Percentiles rank a stretch among this genome's conserved stretches.
These are phyloP conservation scores for Exaiptasia diaphana DNA, from an alignment of 64 coral and sea anemone genomes.

Conservation along the genomic window DNA sequence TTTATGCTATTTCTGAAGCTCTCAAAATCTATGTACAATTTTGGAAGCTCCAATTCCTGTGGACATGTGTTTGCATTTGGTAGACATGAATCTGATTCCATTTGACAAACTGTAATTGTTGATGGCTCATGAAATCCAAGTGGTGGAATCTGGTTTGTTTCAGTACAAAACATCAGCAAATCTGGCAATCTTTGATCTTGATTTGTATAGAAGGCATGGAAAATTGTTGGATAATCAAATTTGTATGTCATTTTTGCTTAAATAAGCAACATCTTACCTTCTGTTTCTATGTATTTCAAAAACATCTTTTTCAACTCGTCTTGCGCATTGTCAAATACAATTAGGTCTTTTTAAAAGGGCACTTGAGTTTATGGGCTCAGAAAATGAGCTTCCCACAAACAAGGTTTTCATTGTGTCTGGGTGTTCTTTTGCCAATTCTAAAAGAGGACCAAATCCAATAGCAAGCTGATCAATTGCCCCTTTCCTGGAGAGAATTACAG, in stretches of 20 bases:
- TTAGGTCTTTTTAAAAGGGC: slow-evolving; percentile 25
- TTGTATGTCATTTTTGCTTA: neutral
- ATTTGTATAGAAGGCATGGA: neutral
- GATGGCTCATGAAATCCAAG: slow-evolving; percentile 44
- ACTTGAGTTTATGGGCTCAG: neutral
- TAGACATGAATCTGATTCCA: too few species aligned
- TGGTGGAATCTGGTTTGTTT: slow-evolving; percentile 20
- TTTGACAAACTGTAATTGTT: slow-evolving; percentile 8
- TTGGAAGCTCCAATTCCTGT: slow-evolving; percentile 20
- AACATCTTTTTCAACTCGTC: slow-evolving; percentile 34
- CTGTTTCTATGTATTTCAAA: slow-evolving; percentile 53
- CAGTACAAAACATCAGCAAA: slow-evolving; percentile 49
- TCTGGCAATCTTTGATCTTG: neutral
- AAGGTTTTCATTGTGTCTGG: slow-evolving; percentile 25
- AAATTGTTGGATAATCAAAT: neutral
- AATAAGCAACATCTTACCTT: slow-evolving; percentile 35
- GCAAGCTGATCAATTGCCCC: slow-evolving; percentile 56
- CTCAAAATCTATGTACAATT: neutral
- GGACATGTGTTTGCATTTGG: slow-evolving; percentile 26
- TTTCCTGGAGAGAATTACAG: slow-evolving; percentile 53
- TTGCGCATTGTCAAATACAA: slow-evolving; percentile 28
- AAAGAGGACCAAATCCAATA: slow-evolving; percentile 36
- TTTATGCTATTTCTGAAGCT: too few species aligned
- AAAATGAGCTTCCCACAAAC: neutral
- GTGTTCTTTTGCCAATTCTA: slow-evolving; percentile 2